Evolutionary conservation across 64 coral and sea anemone genomes (phyloP).

Genomic region (Stichodactyla mertensii): DNA sequence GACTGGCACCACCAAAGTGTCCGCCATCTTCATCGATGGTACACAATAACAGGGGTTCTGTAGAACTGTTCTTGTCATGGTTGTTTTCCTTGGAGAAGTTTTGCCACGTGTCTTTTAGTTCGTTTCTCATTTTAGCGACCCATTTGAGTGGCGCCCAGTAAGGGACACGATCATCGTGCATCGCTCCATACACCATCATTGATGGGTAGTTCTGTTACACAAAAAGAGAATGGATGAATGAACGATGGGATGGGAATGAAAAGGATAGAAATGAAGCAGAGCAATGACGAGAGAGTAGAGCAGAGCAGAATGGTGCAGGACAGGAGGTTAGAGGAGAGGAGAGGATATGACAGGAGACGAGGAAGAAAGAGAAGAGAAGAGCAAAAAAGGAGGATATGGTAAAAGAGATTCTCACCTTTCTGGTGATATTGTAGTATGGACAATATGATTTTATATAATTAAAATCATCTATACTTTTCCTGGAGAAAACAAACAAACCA

Average conservation of each 20-base stretch:
- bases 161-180: constrained; percentile 80
- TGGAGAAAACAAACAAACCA: constrained; percentile 21
- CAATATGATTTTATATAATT: constrained; percentile 86
- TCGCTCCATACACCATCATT: constrained; percentile 60
- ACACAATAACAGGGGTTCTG: constrained; percentile 28
- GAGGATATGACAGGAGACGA: background rate
- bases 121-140: constrained; percentile 65
- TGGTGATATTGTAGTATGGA: constrained; percentile 82
- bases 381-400: background rate
- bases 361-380: background rate
- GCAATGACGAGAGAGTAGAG: background rate
- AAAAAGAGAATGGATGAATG: background rate
- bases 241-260: background rate
- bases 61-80: background rate
- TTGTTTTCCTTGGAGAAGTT: background rate
- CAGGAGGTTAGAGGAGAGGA: background rate
- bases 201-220: constrained; percentile 61
- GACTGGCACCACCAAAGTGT: constrained; percentile 29
- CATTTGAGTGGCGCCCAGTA: constrained; percentile 93
- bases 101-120: background rate
- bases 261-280: background rate
- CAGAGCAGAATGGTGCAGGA: background rate
- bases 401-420: constrained; percentile 47
- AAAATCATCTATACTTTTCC: constrained; percentile 65
- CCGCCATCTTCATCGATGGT: constrained; percentile 34